These are phyloP conservation scores for Felis chaus DNA, from an alignment of 2,113 vertebrate species.

Conservation along the genomic window DNA sequence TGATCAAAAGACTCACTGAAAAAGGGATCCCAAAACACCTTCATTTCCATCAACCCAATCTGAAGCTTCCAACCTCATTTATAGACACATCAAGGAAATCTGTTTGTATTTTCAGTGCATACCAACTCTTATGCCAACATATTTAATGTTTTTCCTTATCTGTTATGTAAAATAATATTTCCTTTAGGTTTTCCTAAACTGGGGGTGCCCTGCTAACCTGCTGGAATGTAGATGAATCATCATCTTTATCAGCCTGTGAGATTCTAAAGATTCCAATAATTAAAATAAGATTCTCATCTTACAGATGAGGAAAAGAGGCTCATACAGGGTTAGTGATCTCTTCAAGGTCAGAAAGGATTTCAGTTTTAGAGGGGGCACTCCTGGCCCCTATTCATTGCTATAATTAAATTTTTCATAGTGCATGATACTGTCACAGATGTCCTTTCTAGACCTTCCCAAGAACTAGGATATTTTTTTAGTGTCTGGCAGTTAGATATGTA, in stretches of 20 bases:
- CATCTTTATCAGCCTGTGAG: neutral
- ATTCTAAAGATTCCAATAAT: constrained; percentile 35
- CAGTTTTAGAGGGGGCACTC: neutral
- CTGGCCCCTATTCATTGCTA: neutral
- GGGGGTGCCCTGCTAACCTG: neutral
- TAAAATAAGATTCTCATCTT: neutral
- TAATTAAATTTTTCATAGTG: neutral
- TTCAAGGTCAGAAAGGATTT: neutral
- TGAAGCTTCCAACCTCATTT: neutral
- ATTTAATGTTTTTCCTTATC: neutral
- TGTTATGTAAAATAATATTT: neutral
- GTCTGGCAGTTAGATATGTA: neutral
- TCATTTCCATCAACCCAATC: neutral
- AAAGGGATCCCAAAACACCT: neutral
- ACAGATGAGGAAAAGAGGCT: neutral
- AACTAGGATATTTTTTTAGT: neutral
- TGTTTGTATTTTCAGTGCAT: neutral
- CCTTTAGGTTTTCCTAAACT: neutral
- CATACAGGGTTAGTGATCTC: neutral
- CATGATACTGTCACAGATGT: neutral
- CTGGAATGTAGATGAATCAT: neutral
- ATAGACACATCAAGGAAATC: neutral
- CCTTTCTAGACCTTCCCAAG: neutral
- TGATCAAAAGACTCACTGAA: neutral
- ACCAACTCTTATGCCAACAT: neutral